Conservation (phyloP, 2,888 invertebrate genomes). For the Diarsia brunnea region DNA sequence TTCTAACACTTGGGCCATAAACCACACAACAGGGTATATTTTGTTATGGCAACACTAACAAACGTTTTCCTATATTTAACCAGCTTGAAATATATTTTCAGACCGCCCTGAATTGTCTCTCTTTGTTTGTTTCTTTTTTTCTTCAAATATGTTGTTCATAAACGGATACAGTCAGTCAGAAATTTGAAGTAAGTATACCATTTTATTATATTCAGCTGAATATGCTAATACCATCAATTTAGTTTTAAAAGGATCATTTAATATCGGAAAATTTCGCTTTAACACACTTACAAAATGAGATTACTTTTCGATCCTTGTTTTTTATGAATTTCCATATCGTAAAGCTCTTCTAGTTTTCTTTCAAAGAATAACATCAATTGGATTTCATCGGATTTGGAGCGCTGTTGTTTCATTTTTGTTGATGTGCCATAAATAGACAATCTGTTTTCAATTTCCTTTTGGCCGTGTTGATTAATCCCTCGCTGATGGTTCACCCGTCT, state of each 20-base stretch:
- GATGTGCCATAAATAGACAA: constrained; percentile 31
- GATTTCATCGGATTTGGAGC: constrained; percentile 19
- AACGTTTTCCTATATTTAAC: constrained; percentile 9
- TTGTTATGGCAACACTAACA: background rate
- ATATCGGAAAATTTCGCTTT: constrained; percentile 1
- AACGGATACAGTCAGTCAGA: background rate
- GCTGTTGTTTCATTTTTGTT: constrained; percentile 36
- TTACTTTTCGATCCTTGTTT: constrained; percentile 6
- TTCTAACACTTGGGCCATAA: constrained; percentile 17
- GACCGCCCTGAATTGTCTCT: background rate
- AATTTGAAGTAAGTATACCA: background rate
- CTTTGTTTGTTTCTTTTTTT: background rate
- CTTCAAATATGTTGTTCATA: background rate
- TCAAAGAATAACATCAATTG: constrained; percentile 14
- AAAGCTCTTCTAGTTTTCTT: constrained; percentile 5
- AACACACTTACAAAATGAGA: background rate
- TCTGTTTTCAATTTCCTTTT: constrained; percentile 41
- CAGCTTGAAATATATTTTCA: background rate
- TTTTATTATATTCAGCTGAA: background rate
- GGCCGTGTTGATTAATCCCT: constrained; percentile 27
- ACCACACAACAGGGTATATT: background rate
- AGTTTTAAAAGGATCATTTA: background rate
- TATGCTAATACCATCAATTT: background rate
- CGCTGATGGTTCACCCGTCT: background rate
- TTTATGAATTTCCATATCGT: constrained; percentile 13